phyloP scores from a whole-genome alignment of 2,888 invertebrate species.

The Calameuta pallipes region DNA sequence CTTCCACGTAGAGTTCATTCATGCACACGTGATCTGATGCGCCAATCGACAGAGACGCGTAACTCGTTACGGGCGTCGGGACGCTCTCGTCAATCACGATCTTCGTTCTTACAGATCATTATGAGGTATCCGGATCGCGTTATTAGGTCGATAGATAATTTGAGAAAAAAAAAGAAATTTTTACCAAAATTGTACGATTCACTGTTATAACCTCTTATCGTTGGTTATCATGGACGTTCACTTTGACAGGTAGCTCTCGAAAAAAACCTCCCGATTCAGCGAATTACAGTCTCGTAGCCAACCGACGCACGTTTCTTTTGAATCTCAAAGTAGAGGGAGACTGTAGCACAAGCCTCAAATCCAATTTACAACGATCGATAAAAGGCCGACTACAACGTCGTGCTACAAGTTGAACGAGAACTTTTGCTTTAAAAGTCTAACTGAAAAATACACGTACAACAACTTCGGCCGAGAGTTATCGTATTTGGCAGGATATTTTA shows the following conservation, averaged over 20 bases:
- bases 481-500: not conserved
- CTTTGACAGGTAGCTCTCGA: not conserved
- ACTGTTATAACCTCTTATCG: not conserved
- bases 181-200: not conserved
- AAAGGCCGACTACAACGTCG: conserved; percentile 27
- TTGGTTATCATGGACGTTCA: not conserved
- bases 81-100: not conserved
- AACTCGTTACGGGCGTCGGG: not conserved
- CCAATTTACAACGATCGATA: conserved; percentile 51
- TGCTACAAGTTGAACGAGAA: not conserved
- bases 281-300: not conserved
- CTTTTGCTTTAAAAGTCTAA: not conserved
- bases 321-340: not conserved
- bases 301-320: not conserved
- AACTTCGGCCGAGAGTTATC: not conserved
- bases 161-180: not conserved
- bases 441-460: not conserved
- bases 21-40: conserved; percentile 30
- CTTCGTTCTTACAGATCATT: not conserved
- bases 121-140: not conserved
- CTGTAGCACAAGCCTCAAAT: conserved; percentile 30
- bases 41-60: conserved; percentile 22
- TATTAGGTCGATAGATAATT: not conserved
- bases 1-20: conserved; percentile 25
- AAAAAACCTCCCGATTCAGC: not conserved